These are phyloP conservation scores for Dicranocentrus wangi DNA, from an alignment of 2,888 invertebrate species.

Conservation along the genomic window DNA sequence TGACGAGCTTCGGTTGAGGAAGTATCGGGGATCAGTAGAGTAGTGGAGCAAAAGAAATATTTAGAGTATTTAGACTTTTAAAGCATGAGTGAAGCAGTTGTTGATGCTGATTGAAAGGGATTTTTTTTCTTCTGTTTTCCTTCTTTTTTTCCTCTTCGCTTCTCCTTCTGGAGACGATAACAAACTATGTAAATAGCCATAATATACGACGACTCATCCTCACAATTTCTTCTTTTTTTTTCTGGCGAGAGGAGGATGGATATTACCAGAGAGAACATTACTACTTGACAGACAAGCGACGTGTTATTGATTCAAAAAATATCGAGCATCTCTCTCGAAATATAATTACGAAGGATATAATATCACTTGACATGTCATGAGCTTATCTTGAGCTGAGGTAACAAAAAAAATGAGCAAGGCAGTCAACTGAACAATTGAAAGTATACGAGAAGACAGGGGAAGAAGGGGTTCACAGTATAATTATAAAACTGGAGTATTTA, in stretches of 20 bases:
- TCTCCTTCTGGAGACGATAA: slow-evolving; percentile 40
- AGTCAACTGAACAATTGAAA: slow-evolving; percentile 54
- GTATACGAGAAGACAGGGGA: not conserved
- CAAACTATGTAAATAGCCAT: slow-evolving; percentile 1
- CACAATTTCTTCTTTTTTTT: too few relatives aligned
- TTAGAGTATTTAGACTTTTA: not conserved
- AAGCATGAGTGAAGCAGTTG: slow-evolving; percentile 34
- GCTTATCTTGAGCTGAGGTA: slow-evolving; percentile 56
- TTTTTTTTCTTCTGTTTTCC: slow-evolving; percentile 28
- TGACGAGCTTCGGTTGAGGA: too few relatives aligned
- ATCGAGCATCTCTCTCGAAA: slow-evolving; percentile 26
- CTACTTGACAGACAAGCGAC: slow-evolving; percentile 60
- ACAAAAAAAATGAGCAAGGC: slow-evolving; percentile 51
- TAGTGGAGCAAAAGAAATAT: too few relatives aligned
- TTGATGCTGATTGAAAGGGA: slow-evolving; percentile 39
- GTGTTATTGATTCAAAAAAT: slow-evolving; percentile 58
- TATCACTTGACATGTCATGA: slow-evolving; percentile 62
- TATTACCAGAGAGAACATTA: slow-evolving; percentile 30
- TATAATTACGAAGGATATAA: slow-evolving; percentile 56
- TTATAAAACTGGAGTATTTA: not conserved
- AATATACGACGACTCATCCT: too few relatives aligned
- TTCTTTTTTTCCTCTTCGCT: slow-evolving; percentile 6
- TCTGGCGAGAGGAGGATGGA: not conserved
- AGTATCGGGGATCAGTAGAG: too few relatives aligned
- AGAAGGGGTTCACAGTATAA: slow-evolving; percentile 4